phyloP scores from a whole-genome alignment of 2,888 invertebrate species.

The Mimas tiliae region DNA sequence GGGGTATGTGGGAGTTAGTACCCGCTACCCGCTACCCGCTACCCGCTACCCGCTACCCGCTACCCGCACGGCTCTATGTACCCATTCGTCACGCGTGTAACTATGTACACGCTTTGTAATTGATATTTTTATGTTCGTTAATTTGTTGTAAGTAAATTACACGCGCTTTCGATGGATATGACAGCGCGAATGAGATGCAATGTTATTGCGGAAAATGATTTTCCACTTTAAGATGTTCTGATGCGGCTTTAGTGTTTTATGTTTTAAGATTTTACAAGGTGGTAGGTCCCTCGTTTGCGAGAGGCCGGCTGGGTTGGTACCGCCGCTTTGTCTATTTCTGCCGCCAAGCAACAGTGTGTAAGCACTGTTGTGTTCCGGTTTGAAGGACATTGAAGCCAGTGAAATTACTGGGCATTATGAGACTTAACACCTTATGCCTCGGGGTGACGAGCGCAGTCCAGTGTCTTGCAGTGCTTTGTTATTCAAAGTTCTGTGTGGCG shows the following conservation, averaged over 20 bases:
- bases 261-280: background rate
- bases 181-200: slow-evolving; percentile 26
- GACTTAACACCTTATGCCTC: too few relatives aligned
- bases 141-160: slow-evolving; percentile 53
- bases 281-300: too few relatives aligned
- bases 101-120: slow-evolving; percentile 59
- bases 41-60: too few relatives aligned
- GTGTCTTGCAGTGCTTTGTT: too few relatives aligned
- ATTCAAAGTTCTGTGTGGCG: too few relatives aligned
- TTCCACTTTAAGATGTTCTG: background rate
- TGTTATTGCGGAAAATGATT: background rate
- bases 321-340: too few relatives aligned
- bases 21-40: slow-evolving; percentile 11
- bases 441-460: too few relatives aligned
- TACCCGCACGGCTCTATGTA: slow-evolving; percentile 33
- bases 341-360: too few relatives aligned
- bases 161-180: slow-evolving; percentile 34
- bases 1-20: slow-evolving; percentile 31
- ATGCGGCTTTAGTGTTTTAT: background rate
- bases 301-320: too few relatives aligned
- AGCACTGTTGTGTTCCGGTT: too few relatives aligned
- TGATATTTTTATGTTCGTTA: slow-evolving; percentile 73
- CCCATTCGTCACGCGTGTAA: slow-evolving; percentile 37
- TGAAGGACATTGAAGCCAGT: too few relatives aligned
- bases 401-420: too few relatives aligned